Conservation (phyloP, 2,113 vertebrate species). For the Pomatostomus ruficeps region DNA sequence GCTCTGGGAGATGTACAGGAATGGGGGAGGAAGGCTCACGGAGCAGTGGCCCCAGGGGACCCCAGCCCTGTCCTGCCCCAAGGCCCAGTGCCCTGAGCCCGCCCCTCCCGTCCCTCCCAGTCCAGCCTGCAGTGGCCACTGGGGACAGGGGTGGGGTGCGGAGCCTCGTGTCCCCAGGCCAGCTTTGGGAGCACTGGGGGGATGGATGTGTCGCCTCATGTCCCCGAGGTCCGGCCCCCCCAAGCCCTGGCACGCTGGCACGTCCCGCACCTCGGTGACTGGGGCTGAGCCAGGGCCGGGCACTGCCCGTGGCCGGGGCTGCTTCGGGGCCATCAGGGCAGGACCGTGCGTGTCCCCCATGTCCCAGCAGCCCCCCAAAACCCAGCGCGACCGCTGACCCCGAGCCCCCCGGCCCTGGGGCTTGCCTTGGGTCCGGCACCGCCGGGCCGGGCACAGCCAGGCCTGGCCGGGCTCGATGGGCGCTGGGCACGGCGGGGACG, state of each 20-base stretch:
- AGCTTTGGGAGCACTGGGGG: not conserved
- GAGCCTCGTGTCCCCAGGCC: not conserved
- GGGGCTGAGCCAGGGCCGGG: not conserved
- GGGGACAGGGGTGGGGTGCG: not conserved
- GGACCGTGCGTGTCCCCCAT: rapidly evolving
- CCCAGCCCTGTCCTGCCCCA: not conserved
- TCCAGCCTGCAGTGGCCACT: rapidly evolving
- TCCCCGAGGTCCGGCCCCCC: no score
- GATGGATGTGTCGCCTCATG: not conserved
- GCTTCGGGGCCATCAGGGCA: not conserved
- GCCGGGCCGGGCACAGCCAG: not conserved
- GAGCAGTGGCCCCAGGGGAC: not conserved
- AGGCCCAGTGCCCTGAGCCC: not conserved
- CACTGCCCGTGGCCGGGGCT: not conserved
- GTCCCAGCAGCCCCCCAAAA: rapidly evolving
- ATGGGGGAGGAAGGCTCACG: not conserved
- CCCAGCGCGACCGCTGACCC: rapidly evolving
- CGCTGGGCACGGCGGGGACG: not conserved
- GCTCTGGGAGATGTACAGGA: not conserved
- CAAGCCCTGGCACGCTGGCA: rapidly evolving
- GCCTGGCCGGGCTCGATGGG: not conserved
- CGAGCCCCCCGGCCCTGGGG: no score
- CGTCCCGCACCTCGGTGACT: no score
- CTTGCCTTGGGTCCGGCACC: no score
- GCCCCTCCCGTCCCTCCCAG: no score